Base-by-base conservation (phyloP, 2,797 vertebrate species). In the Macropodus opercularis region DNA sequence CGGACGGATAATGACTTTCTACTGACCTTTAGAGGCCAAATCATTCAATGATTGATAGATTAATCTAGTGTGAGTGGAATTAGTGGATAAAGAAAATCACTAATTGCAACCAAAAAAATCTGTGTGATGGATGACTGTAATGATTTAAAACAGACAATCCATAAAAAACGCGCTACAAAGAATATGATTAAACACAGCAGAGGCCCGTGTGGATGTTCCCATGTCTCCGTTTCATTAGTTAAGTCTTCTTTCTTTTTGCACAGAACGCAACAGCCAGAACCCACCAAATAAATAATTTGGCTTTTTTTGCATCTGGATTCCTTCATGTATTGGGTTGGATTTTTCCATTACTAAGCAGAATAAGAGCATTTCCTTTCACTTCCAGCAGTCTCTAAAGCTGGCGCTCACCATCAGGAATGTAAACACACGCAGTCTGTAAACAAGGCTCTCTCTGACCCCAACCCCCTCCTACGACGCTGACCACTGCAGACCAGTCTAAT, bases 401-500 rank as follows among this genome's bases (percentile, higher is more conserved):
- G 86, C 75, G 75, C 89, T 91, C 70, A 85, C 87, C 88, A 88
- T 84, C 85, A 90, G 91, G 91, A 93, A 93, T 93, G 92, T 93
- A 93, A 93, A 93, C 92, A 93, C 85, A 84, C 69, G 57, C 85
- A 84, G 89, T 91, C 91, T 92, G 91, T 93, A 93, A 93, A 93
- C 92, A 93, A 86, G 87, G 83, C 80, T 84, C 86, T 77, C 85
- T 87, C 81, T 88, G 71, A 88, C 84, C 84, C 83, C 84, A 85
- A 88, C 83, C 84, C 89, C 87, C 72, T 79, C 73, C 78, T 69
- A 87, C 86, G 88, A 83, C 73, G 69, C 86, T 90, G 87, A 88
- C 86, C 89, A 87, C 84, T 56, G 63, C 87, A 84, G 87, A 84
- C 87, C 71, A 56, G 85, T 80, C 90, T 89, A 89, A 87, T 86